These are phyloP conservation scores for Hyles vespertilio DNA, from an alignment of 1,140 invertebrate genomes.

Conservation along the genomic window DNA sequence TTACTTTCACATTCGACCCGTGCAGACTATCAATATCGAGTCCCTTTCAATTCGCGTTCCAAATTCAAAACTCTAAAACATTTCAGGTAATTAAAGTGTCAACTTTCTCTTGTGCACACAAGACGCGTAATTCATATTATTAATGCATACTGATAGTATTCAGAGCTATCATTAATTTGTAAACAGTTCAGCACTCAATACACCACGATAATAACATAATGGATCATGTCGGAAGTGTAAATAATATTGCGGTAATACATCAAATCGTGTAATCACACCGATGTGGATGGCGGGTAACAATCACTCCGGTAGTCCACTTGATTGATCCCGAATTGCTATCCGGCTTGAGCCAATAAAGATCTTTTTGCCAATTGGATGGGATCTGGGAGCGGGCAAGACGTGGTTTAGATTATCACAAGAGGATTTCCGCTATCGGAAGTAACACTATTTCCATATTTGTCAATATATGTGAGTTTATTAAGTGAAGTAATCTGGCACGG, in stretches of 20 bases:
- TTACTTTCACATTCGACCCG: background rate
- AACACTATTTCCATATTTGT: background rate
- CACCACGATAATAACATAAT: no score
- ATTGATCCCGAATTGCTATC: constrained; percentile 55
- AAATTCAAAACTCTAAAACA: background rate
- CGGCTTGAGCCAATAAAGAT: constrained; percentile 60
- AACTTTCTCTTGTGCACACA: no score
- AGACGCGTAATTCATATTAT: no score
- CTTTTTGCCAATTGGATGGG: constrained; percentile 53
- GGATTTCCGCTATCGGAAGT: constrained; percentile 15
- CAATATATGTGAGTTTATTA: background rate
- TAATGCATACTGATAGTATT: no score
- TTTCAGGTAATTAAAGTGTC: no score
- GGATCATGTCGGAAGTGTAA: background rate
- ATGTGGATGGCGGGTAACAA: constrained; percentile 39
- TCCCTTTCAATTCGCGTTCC: no score
- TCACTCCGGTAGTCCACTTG: constrained; percentile 40
- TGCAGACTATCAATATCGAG: background rate
- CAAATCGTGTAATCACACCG: constrained; percentile 24
- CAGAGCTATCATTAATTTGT: no score
- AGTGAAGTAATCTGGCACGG: background rate
- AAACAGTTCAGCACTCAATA: no score
- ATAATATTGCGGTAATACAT: constrained; percentile 12
- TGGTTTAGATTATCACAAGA: constrained; percentile 34
- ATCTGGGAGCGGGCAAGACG: constrained; percentile 38